Evolutionary conservation across 2,797 vertebrate genomes (phyloP).

Genomic region (Pitangus sulphuratus): DNA sequence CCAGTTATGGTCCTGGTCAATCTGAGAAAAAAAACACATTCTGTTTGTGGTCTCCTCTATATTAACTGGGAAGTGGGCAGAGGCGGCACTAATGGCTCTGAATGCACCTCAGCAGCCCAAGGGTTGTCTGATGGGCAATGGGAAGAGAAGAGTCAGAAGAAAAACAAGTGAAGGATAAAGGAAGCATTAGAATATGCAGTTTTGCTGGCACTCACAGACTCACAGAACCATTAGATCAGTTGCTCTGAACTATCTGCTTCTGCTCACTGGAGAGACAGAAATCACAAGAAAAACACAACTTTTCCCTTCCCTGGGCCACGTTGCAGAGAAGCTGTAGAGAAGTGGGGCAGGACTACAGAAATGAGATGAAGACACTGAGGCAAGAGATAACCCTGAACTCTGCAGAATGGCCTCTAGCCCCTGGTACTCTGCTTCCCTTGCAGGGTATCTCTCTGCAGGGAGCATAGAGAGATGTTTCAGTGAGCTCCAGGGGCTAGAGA

Average conservation of each 20-base stretch:
- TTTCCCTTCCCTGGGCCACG: background rate
- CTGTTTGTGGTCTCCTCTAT: background rate
- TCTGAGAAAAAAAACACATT: background rate
- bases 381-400: background rate
- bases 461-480: accelerated
- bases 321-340: background rate
- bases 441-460: background rate
- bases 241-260: background rate
- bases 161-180: background rate
- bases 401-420: background rate
- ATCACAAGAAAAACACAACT: accelerated
- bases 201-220: background rate
- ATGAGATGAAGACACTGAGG: accelerated
- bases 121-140: background rate
- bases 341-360: background rate
- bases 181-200: background rate
- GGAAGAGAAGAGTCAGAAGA: background rate
- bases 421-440: background rate
- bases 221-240: background rate
- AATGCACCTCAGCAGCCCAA: background rate
- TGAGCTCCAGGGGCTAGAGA: background rate
- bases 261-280: background rate
- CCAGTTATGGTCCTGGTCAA: background rate
- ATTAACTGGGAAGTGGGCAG: background rate
- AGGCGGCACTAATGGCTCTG: background rate